phyloP scores from a whole-genome alignment of 2,888 invertebrate genomes.

The Crossocerus cetratus region DNA sequence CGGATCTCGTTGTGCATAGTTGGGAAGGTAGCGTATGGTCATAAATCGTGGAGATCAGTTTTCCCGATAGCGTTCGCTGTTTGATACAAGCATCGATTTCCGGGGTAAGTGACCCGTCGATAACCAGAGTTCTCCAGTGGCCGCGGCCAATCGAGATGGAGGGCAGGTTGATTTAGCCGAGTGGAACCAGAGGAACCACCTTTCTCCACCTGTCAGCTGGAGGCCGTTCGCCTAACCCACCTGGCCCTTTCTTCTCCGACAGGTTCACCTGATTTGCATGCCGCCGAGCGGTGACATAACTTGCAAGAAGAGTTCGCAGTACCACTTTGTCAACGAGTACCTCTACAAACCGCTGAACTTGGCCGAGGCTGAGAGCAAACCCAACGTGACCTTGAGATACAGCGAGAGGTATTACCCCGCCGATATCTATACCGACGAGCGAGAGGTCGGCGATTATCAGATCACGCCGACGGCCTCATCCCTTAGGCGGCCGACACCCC shows the following conservation, averaged over 20 bases:
- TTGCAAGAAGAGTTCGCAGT: slow-evolving; percentile 92
- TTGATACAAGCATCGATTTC: slow-evolving; percentile 27
- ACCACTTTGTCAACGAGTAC: slow-evolving; percentile 95
- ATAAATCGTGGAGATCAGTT: slow-evolving; percentile 32
- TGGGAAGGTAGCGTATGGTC: slow-evolving; percentile 10
- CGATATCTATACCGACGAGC: slow-evolving; percentile 81
- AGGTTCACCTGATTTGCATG: slow-evolving; percentile 96
- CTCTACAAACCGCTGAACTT: slow-evolving; percentile 92
- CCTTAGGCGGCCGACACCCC: slow-evolving; percentile 64
- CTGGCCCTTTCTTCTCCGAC: slow-evolving; percentile 48
- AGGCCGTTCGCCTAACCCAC: background rate
- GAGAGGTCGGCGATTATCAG: slow-evolving; percentile 71
- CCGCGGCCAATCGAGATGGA: slow-evolving; percentile 19
- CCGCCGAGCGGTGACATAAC: slow-evolving; percentile 93
- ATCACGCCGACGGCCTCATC: slow-evolving; percentile 66
- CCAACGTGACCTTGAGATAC: slow-evolving; percentile 87
- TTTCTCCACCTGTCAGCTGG: slow-evolving; percentile 35
- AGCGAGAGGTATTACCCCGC: slow-evolving; percentile 91
- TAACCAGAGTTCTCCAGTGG: background rate
- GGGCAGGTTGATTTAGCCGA: background rate
- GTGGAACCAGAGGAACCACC: slow-evolving; percentile 3
- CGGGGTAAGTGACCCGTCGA: slow-evolving; percentile 37
- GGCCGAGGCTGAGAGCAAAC: slow-evolving; percentile 88
- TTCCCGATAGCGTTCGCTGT: slow-evolving; percentile 19
- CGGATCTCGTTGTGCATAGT: slow-evolving; percentile 9